A percentile compares a stretch with the other conserved stretches of the same genome.
Evolutionary conservation across 2,888 invertebrate genomes (phyloP).

Genomic region (Sarcophaga carnaria): DNA sequence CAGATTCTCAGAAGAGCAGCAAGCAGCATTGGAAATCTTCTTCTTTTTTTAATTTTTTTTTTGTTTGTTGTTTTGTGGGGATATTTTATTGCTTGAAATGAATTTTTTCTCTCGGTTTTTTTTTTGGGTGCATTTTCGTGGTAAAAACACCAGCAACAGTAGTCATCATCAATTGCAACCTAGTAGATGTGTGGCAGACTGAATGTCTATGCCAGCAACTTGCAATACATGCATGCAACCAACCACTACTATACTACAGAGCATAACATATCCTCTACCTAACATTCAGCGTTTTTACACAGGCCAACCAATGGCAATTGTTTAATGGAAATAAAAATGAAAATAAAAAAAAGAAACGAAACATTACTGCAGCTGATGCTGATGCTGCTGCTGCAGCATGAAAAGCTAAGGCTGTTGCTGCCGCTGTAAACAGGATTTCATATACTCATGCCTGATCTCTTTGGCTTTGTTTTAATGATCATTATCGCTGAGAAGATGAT

Average conservation of each 20-base stretch:
- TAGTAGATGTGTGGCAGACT: slow-evolving; percentile 70
- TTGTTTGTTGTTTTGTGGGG: slow-evolving; percentile 29
- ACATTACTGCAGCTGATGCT: slow-evolving; percentile 67
- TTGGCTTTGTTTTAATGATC: not conserved
- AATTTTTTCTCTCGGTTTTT: not conserved
- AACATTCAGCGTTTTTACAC: no score
- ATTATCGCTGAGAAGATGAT: not conserved
- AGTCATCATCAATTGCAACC: slow-evolving; percentile 55
- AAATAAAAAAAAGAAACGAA: slow-evolving; percentile 37
- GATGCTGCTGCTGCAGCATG: slow-evolving; percentile 59
- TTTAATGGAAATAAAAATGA: slow-evolving; percentile 22
- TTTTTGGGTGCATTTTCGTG: not conserved
- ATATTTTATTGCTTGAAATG: slow-evolving; percentile 52
- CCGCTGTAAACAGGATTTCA: slow-evolving; percentile 65
- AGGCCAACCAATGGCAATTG: slow-evolving; percentile 49
- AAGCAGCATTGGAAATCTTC: slow-evolving; percentile 37
- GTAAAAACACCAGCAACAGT: slow-evolving; percentile 61
- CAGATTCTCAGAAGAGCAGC: not conserved
- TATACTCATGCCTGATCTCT: slow-evolving; percentile 11
- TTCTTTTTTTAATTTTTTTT: slow-evolving; percentile 23
- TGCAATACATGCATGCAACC: slow-evolving; percentile 41
- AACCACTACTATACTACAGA: not conserved
- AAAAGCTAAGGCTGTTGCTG: slow-evolving; percentile 70
- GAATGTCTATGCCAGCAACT: slow-evolving; percentile 68
- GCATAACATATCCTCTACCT: no score